Conservation (phyloP, 2,888 invertebrate species). For the Nephrocerus scutellatus region DNA sequence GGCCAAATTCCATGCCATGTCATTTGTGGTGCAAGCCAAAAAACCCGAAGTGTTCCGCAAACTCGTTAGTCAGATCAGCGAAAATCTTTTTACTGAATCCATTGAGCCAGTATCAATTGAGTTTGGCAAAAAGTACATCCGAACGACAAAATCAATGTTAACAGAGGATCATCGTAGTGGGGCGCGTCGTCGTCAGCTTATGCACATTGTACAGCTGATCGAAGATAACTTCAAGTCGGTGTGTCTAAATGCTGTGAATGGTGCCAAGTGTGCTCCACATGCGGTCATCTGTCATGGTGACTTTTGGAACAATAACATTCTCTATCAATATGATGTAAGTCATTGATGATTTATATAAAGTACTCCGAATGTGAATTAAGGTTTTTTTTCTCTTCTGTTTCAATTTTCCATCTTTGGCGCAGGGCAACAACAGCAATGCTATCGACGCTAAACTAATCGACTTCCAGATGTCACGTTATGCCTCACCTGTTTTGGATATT, state of each 20-base stretch:
- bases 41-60: conserved; percentile 24
- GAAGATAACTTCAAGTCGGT: conserved; percentile 28
- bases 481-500: conserved; percentile 37
- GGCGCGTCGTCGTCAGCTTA: conserved; percentile 6
- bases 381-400: conserved; percentile 1
- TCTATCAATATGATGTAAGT: conserved; percentile 38
- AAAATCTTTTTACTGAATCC: conserved; percentile 31
- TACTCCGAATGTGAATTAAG: not conserved
- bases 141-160: conserved; percentile 29
- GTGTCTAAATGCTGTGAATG: conserved; percentile 30
- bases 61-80: conserved; percentile 26
- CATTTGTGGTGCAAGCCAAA: conserved; percentile 43
- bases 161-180: conserved; percentile 20
- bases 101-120: conserved; percentile 32
- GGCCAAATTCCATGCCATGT: conserved; percentile 50
- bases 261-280: conserved; percentile 28
- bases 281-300: conserved; percentile 42
- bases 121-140: conserved; percentile 34
- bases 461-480: conserved; percentile 40
- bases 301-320: conserved; percentile 42
- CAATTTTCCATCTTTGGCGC: conserved; percentile 7
- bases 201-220: conserved; percentile 25
- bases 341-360: not conserved
- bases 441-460: conserved; percentile 36
- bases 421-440: conserved; percentile 23